Evolutionary conservation across 2,888 invertebrate species (phyloP).

Genomic region (Nymphalis urticae): DNA sequence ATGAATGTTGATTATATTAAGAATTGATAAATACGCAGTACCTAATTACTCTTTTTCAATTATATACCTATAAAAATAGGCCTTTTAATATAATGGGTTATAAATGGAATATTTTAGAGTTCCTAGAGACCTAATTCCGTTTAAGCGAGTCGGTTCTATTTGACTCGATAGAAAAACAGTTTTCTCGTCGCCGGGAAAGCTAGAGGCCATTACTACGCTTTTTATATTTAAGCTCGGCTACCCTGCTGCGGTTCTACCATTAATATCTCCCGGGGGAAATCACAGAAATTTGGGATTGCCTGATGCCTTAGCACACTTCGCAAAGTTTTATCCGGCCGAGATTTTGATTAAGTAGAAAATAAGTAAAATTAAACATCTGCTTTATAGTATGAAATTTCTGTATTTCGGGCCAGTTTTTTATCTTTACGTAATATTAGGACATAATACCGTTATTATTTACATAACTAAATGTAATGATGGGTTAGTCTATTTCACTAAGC

Average conservation of each 20-base stretch:
- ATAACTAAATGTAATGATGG: too few relatives aligned
- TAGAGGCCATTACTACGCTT: slow-evolving; percentile 38
- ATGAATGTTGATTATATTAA: too few relatives aligned
- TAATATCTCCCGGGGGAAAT: slow-evolving; percentile 45
- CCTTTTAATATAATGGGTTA: not conserved
- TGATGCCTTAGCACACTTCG: slow-evolving; percentile 38
- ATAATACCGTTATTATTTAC: too few relatives aligned
- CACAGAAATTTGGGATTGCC: slow-evolving; percentile 43
- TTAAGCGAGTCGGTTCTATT: slow-evolving; percentile 33
- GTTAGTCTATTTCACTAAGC: too few relatives aligned
- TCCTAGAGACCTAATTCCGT: slow-evolving; percentile 26
- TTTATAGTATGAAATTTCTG: slow-evolving; percentile 10
- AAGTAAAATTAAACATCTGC: slow-evolving; percentile 38
- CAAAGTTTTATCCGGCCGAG: slow-evolving; percentile 40
- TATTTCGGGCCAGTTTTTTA: too few relatives aligned
- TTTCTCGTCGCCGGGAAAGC: slow-evolving; percentile 27
- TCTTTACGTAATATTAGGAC: too few relatives aligned
- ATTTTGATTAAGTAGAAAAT: slow-evolving; percentile 38
- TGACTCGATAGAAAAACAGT: slow-evolving; percentile 39
- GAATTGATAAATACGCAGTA: too few relatives aligned
- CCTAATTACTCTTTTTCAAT: too few relatives aligned
- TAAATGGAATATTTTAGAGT: slow-evolving; percentile 19
- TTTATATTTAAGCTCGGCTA: slow-evolving; percentile 41
- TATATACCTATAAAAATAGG: not conserved
- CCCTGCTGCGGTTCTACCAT: slow-evolving; percentile 39